Base-by-base conservation (phyloP, 2,113 vertebrate species). In the Hymenochirus boettgeri region DNA sequence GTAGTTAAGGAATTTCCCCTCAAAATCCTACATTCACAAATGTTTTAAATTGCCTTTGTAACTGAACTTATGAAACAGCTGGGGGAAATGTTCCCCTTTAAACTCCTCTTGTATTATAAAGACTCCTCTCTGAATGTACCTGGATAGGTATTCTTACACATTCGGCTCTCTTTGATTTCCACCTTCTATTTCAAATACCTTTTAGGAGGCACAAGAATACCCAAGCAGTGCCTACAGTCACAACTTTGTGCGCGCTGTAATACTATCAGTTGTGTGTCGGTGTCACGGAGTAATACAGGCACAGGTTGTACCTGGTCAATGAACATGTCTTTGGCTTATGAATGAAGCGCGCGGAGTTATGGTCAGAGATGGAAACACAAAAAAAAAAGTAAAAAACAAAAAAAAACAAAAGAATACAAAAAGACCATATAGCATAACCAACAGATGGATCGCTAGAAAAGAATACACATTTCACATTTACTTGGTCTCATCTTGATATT, bases 181-280 rank as follows among this genome's bases (percentile, higher is more conserved):
- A 76, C 75, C 79, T 84, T 79, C 79, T 75, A 82, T 89, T 82
- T 84, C 79, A 86, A 78, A 77, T 84, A 69, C 72, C 77, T 79
- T 81, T 77, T 57, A 76, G 50, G 75, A 75, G 76, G 71, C 71
- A 62, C 56, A 62, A 72, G 73, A 77, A 73, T 72, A 70, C 55
- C 66, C 71, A 15, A 80, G 75, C 70, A 77, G 74, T 78, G 84
- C 80, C 77, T 84, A 82, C 78, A 79, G 78, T 73, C 69, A 77
- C 72, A 72, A 77, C 83, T 86, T 88, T 83, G 86, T 84, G 75
- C 77, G 72, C 62, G 75, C 61, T 79, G 79, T 80, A 86, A 82
- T 55, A 74, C 72, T 76, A 76, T 76, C 81, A 76, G 83, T 80
- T 75, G 76, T 73, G 76, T 81, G 58, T 23, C 65, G 74, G 71